Conservation (phyloP, 2,888 invertebrate species). For the Sinopyrophorus schimmeli region DNA sequence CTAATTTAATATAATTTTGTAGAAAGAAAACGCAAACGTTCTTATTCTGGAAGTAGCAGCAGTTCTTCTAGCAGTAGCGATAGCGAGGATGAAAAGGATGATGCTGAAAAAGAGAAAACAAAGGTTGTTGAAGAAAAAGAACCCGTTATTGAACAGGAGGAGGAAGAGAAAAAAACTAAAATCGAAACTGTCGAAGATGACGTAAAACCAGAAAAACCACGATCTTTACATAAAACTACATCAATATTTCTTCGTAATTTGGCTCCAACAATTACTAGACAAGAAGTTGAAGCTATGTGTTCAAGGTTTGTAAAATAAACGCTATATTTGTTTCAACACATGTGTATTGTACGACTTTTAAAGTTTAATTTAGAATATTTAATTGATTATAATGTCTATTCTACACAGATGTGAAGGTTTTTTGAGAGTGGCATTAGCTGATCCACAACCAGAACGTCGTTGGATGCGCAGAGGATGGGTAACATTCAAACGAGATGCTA, state of each 20-base stretch:
- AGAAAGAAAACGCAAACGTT: slow-evolving; percentile 54
- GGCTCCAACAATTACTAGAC: slow-evolving; percentile 93
- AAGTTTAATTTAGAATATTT: no score
- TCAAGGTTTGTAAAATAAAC: no score
- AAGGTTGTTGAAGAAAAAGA: slow-evolving; percentile 47
- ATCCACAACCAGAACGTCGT: slow-evolving; percentile 93
- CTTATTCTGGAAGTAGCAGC: slow-evolving; percentile 59
- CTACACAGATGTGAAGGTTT: slow-evolving; percentile 84
- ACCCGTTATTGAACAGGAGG: slow-evolving; percentile 48
- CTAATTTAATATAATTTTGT: slow-evolving; percentile 7
- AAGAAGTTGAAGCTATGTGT: slow-evolving; percentile 63
- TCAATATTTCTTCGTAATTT: slow-evolving; percentile 96
- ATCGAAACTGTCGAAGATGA: slow-evolving; percentile 54
- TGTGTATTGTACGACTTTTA: no score
- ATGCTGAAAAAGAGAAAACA: slow-evolving; percentile 41
- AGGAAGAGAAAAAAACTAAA: slow-evolving; percentile 57
- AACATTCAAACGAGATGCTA: slow-evolving; percentile 93
- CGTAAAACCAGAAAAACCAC: slow-evolving; percentile 59
- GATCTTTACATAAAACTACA: slow-evolving; percentile 90
- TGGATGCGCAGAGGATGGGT: slow-evolving; percentile 99
- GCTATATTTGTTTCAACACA: not conserved
- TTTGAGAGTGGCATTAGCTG: slow-evolving; percentile 92
- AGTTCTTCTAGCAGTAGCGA: slow-evolving; percentile 56
- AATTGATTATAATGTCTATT: no score
- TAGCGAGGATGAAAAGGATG: slow-evolving; percentile 47